Evolutionary conservation across 2,797 vertebrate genomes (phyloP), one percentile per base, ranked within the genome.

Genomic region (Coregonus sp.): DNA sequence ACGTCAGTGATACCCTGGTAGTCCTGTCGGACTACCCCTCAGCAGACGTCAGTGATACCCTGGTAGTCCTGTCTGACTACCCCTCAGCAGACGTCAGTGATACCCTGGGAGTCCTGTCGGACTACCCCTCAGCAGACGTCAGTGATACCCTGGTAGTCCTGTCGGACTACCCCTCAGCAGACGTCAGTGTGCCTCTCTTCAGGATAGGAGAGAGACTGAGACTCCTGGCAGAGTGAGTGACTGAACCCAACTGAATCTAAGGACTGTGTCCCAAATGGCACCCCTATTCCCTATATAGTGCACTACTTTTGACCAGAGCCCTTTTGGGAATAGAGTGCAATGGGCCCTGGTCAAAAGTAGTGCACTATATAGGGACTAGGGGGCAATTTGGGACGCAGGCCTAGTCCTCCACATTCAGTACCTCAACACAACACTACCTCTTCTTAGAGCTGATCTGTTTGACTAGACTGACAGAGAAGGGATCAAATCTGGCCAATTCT

Each of bases 171-270:
- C 54, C 54, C 16, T 20, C 56, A 4, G 15, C 54, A 4, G 54
- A 63, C 1, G 59, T 63, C 59, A 63, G 59, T 11, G 3, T 12
- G 20, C 59, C 59, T 3, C 95, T 96, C 86, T 97, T 96, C 90
- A 94, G 91, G 0, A 89, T 88, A 16, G 96, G 96, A 52, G 95
- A 97, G 80, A 95, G 95, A 78, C 89, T 97, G 29, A 93, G 93
- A 5, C 91, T 96, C 61, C 85, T 95, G 20, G 59, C 59, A 25
- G 59, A 63, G 59, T 63, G 59, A 63, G 59, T 63, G 20, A 63
- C 56, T n/a, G 56, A 63, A 20, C 7, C 7, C 40, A 47, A 61
- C 52, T 18, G n/a, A 61, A 11, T 11, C 40, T 11, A 47, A 7
- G 56, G 15, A 3, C 6, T 20, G 25, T 9, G 59, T n/a, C n/a